A percentile compares a stretch with the other conserved stretches of the same genome.
Evolutionary conservation across 35 echinoderm and acorn worm genomes (phyloP).

Genomic region (Eucidaris tribuloides): DNA sequence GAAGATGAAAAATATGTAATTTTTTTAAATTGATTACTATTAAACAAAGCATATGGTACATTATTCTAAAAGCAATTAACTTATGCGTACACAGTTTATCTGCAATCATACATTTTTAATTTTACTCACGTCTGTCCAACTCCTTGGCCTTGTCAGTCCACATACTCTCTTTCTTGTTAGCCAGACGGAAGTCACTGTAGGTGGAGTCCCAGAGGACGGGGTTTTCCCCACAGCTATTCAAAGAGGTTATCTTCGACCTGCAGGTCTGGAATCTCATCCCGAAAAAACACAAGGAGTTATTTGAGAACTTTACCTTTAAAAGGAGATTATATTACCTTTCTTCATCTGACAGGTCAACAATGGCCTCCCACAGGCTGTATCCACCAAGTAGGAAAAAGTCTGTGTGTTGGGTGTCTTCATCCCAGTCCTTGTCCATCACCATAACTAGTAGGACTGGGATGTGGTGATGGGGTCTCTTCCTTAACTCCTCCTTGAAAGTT

Average conservation of each 20-base stretch:
- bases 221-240: conserved; percentile 46
- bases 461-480: neutral
- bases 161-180: conserved; percentile 41
- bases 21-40: too few relatives aligned
- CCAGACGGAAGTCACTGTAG: conserved; percentile 38
- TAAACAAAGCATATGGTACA: too few relatives aligned
- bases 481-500: neutral
- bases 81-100: too few relatives aligned
- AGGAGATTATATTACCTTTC: conserved; percentile 10
- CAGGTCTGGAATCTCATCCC: too few relatives aligned
- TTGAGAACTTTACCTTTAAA: too few relatives aligned
- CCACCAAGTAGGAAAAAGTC: neutral
- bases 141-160: conserved; percentile 39
- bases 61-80: too few relatives aligned
- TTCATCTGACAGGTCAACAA: neutral
- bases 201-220: conserved; percentile 43
- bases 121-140: conserved; percentile 10
- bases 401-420: neutral
- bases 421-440: neutral
- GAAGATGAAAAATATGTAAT: too few relatives aligned
- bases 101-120: too few relatives aligned
- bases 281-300: too few relatives aligned
- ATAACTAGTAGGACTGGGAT: neutral
- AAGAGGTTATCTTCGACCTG: conserved; percentile 38
- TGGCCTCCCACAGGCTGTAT: neutral